phyloP scores from a whole-genome alignment of 1,140 invertebrate genomes.

The Papilio dardanus region DNA sequence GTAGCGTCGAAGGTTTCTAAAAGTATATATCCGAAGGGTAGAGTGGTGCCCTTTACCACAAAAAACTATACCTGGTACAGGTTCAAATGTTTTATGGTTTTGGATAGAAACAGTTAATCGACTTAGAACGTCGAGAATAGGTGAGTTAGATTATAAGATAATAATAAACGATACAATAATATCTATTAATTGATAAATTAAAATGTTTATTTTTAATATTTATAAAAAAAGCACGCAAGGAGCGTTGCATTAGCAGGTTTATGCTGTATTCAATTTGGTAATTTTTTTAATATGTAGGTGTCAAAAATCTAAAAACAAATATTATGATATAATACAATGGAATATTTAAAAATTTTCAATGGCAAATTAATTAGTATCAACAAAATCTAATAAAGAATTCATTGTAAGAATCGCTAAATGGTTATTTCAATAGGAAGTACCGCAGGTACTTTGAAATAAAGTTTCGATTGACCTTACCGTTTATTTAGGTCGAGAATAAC shows the following conservation, averaged over 20 bases:
- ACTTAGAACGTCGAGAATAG: too few relatives aligned
- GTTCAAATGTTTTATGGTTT: too few relatives aligned
- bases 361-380: background rate
- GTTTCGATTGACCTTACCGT: background rate
- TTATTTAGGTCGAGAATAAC: constrained; percentile 9
- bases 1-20: background rate
- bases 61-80: background rate
- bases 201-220: too few relatives aligned
- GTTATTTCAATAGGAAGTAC: background rate
- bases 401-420: background rate
- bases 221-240: too few relatives aligned
- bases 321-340: background rate
- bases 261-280: too few relatives aligned
- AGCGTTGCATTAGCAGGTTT: too few relatives aligned
- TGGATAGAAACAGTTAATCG: too few relatives aligned
- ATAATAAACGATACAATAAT: too few relatives aligned
- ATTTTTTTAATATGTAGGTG: too few relatives aligned
- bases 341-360: background rate
- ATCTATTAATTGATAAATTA: too few relatives aligned
- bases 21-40: constrained; percentile 2
- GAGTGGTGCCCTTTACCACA: background rate
- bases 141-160: too few relatives aligned
- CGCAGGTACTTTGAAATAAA: background rate
- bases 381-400: background rate
- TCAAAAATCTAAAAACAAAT: too few relatives aligned